Conservation (phyloP, 2,113 vertebrate species). For the Stictonetta naevosa region DNA sequence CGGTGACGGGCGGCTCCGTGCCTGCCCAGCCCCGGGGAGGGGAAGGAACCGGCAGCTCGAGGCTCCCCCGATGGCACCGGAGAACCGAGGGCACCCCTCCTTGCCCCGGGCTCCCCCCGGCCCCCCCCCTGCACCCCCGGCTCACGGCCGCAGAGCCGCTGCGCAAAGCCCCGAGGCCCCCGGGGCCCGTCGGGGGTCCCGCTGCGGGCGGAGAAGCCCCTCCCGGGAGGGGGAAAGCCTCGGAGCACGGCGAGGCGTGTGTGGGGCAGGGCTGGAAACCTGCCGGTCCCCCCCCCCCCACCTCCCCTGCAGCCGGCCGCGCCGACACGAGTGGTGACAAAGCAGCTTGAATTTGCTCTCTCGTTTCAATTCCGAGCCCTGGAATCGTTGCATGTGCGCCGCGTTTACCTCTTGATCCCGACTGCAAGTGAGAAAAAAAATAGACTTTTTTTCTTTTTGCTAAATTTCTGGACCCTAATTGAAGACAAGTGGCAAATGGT, state of each 20-base stretch:
- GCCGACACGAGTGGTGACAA: background rate
- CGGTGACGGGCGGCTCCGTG: conserved; percentile 72
- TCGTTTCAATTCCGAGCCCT: background rate
- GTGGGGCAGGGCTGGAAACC: too few relatives aligned
- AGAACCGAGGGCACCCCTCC: conserved; percentile 73
- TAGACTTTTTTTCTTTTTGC: background rate
- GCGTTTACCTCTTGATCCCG: background rate
- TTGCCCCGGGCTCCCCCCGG: conserved; percentile 64
- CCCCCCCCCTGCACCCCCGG: conserved; percentile 31
- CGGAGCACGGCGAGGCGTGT: background rate
- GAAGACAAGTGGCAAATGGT: conserved; percentile 60
- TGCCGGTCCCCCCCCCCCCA: too few relatives aligned
- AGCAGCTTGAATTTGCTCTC: background rate
- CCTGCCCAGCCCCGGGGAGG: conserved; percentile 71
- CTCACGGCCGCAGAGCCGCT: conserved; percentile 73
- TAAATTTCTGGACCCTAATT: conserved; percentile 34
- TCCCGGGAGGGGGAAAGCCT: background rate
- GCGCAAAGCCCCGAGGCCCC: background rate
- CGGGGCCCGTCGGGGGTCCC: conserved; percentile 18
- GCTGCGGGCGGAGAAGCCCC: background rate
- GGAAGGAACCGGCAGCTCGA: conserved; percentile 72
- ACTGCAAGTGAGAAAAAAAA: background rate
- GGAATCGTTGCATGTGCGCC: background rate
- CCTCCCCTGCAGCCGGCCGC: conserved; percentile 26
- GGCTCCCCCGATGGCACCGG: conserved; percentile 77